These are phyloP conservation scores for Sarcophaga rosellei DNA, from an alignment of 2,888 invertebrate genomes.

Conservation along the genomic window DNA sequence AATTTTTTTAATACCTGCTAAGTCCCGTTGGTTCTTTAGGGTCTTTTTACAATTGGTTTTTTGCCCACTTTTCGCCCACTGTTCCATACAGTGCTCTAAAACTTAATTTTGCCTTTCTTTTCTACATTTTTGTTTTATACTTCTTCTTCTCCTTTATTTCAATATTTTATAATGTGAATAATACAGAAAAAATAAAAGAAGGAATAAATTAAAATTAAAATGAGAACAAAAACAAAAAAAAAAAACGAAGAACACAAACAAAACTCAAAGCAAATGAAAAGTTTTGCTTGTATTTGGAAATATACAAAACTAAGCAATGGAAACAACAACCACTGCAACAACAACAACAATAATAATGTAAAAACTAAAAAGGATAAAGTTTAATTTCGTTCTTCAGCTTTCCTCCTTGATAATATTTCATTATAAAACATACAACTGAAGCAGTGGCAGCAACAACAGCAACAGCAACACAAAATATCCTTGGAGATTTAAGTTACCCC, in stretches of 20 bases:
- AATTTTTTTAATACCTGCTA: no score
- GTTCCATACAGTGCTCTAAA: slow-evolving; percentile 12
- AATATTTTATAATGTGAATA: slow-evolving; percentile 61
- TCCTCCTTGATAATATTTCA: neutral
- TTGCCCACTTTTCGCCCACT: slow-evolving; percentile 7
- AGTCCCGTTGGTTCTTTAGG: no score
- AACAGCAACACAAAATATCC: slow-evolving; percentile 62
- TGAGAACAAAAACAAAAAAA: neutral
- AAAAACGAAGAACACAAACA: slow-evolving; percentile 24
- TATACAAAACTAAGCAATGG: slow-evolving; percentile 27
- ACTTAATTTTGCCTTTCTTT: slow-evolving; percentile 45
- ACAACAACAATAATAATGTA: no score
- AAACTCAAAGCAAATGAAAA: slow-evolving; percentile 46
- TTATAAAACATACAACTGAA: slow-evolving; percentile 13
- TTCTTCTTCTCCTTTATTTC: slow-evolving; percentile 19
- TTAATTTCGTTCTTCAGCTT: slow-evolving; percentile 38
- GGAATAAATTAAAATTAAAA: slow-evolving; percentile 8
- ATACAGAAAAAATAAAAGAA: slow-evolving; percentile 44
- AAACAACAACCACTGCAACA: slow-evolving; percentile 27
- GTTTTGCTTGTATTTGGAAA: slow-evolving; percentile 55
- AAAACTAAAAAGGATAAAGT: slow-evolving; percentile 41
- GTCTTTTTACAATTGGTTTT: no score
- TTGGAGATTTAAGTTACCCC: slow-evolving; percentile 69
- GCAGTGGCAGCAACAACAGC: neutral
- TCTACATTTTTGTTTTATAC: neutral